phyloP scores from a whole-genome alignment of 2,888 invertebrate genomes.

The Shargacucullia verbasci region DNA sequence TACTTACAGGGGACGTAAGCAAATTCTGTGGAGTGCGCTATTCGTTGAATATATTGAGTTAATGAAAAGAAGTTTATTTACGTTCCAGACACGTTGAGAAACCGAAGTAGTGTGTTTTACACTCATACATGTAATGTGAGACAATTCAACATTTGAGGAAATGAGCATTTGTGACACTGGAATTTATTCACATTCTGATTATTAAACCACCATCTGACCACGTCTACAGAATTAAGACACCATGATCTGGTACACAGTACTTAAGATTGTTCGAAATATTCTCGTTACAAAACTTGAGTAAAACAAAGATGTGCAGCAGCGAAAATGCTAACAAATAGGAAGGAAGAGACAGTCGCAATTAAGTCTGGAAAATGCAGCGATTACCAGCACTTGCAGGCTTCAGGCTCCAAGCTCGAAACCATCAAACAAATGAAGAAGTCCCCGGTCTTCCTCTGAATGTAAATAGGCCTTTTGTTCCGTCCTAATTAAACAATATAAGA shows the following conservation, averaged over 20 bases:
- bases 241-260: too few relatives aligned
- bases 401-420: constrained; percentile 22
- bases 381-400: constrained; percentile 34
- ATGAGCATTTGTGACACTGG: too few relatives aligned
- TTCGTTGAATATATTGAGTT: background rate
- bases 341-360: constrained; percentile 24
- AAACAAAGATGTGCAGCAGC: constrained; percentile 4
- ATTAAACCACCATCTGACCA: too few relatives aligned
- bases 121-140: too few relatives aligned
- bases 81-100: too few relatives aligned
- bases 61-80: background rate
- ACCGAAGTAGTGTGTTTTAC: too few relatives aligned
- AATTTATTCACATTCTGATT: too few relatives aligned
- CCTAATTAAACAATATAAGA: constrained; percentile 69
- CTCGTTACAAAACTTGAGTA: constrained; percentile 3
- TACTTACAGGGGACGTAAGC: constrained; percentile 13
- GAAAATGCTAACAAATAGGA: constrained; percentile 19
- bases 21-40: constrained; percentile 2
- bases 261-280: background rate
- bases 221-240: too few relatives aligned
- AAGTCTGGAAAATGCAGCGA: constrained; percentile 35
- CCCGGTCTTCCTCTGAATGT: constrained; percentile 37
- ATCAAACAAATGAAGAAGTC: constrained; percentile 53
- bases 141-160: too few relatives aligned
- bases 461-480: constrained; percentile 57